phyloP scores from a whole-genome alignment of 1,140 invertebrate species.

The Bathynomus jamesi region DNA sequence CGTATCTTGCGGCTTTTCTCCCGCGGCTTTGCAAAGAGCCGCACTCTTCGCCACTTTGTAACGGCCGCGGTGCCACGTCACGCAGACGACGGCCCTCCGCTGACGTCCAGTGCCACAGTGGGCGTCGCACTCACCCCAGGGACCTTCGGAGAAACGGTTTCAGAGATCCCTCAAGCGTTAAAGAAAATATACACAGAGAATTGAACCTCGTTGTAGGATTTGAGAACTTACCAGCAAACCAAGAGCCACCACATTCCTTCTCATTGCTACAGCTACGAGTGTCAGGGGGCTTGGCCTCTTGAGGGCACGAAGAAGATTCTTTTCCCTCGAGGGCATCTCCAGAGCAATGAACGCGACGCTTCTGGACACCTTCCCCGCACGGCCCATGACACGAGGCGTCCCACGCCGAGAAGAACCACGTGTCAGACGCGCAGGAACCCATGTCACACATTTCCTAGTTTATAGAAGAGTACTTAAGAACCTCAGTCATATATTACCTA shows the following conservation, averaged over 20 bases:
- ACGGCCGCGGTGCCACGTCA: constrained; percentile 47
- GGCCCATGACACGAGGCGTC: constrained; percentile 43
- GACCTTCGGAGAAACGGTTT: constrained; percentile 12
- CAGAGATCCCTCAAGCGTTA: too few species aligned
- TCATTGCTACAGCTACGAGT: constrained; percentile 54
- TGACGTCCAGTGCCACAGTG: constrained; percentile 55
- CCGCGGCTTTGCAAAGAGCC: too few species aligned
- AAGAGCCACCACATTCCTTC: constrained; percentile 56
- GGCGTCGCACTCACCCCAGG: constrained; percentile 52
- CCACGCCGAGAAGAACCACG: constrained; percentile 48
- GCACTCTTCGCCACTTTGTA: too few species aligned
- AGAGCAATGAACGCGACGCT: constrained; percentile 55
- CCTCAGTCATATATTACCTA: too few species aligned
- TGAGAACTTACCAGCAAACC: constrained; percentile 61
- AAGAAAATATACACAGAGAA: too few species aligned
- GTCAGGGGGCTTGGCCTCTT: constrained; percentile 52
- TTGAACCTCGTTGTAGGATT: too few species aligned
- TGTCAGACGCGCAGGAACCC: constrained; percentile 42
- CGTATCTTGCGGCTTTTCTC: constrained; percentile 42
- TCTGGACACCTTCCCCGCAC: constrained; percentile 57
- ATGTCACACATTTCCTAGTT: constrained; percentile 48
- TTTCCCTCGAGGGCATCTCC: constrained; percentile 44
- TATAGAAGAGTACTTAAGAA: constrained; percentile 40
- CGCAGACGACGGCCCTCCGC: constrained; percentile 52
- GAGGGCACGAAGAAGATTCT: constrained; percentile 18